Base-by-base conservation (phyloP, 2,888 invertebrate genomes). In the Lasiommata megera region DNA sequence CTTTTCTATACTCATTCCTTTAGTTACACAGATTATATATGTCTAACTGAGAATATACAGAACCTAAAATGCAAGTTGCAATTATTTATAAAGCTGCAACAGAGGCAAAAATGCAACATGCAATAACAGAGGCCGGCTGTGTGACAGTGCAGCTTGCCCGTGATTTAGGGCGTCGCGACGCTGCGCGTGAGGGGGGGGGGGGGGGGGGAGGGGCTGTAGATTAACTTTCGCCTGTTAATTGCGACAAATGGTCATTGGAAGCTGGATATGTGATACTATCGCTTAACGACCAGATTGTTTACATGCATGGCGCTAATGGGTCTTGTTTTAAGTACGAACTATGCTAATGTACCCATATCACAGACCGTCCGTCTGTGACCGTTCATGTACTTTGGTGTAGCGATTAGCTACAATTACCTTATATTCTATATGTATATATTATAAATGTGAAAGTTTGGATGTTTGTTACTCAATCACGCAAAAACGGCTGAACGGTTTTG, bases 121-220 rank as follows among this genome's bases (percentile, higher is more conserved):
- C 54, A 52, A 48, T 46, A n/a, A 48, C 40, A 54, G 52, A 57
- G 29, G 64, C 58, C 48, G 16, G 16, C 11, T 9, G 54, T 67
- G 70, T 70, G 68, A 71, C 68, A 69, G 66, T 72, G 71, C 70
- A 71, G 66, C 63, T 56, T 67, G 68, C 52, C 67, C 60, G 82
- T 87, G 84, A 88, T 88, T 86, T 87, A 88, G 81, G 71, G 74
- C 74, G 85, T 79, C 87, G 86, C 81, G 86, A 78, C 84, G 76
- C 79, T 52, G 61, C 59, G 66, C 68, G 60, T 56, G 53, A 61
- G 64, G 65, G 61, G 64, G 65, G 63, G 71, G 69, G 16, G 7
- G 8, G 18, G 40, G 17, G 62, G 65, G 65, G 63, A 70, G 69
- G 7, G 14, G 8, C 11, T 14, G 14, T 73, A 82, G 82, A 86